Base-by-base conservation (phyloP, 2,797 vertebrate species). In the Anguilla pacifica region DNA sequence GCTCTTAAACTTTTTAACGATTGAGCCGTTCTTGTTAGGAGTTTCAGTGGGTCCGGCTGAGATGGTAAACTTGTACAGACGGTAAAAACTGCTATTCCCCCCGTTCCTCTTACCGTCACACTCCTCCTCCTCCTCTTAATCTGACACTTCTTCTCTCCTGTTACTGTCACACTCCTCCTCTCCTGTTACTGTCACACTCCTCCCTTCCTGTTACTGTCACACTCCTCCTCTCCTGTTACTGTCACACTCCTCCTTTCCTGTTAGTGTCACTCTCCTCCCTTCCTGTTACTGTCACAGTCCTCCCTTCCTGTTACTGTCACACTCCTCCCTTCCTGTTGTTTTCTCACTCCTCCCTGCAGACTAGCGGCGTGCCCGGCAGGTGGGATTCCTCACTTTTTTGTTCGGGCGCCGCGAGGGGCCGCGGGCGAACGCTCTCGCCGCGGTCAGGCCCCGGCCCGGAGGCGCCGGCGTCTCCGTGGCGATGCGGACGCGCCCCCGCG, bases 81-180 rank as follows among this genome's bases (percentile, higher is more conserved):
- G 10, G 19, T 74, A 74, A n/a, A 74, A 10, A 70, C n/a, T 19
- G 28, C 3, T 35, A 4, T 15, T 89, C 84, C 87, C 88, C 49
- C 53, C 2, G 2, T 19, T 19, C 5, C 39, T 43, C 3, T 25
- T 46, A 2, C 17, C 67, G 7, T 79, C 5, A 13, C 35, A 17
- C 51, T 61, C 59, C 17, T 61, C 57, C 57, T 61, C 59, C 59
- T 61, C 15, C 59, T 61, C 59, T 61, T 61, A 17, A 61, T 61
- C 59, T 57, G 59, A 19, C 59, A 72, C 28, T 57, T 49, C 9
- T 61, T 22, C 84, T 85, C 61, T 86, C 74, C 85, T 84, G 89
- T 90, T 79, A 55, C 64, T n/a, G n/a, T 83, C 55, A 5, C 85
- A 49, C 85, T 89, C 85, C 87, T 89, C 53, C 57, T 17, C 64